Conservation (phyloP, 2,797 vertebrate species). For the Centropyge bicolor region DNA sequence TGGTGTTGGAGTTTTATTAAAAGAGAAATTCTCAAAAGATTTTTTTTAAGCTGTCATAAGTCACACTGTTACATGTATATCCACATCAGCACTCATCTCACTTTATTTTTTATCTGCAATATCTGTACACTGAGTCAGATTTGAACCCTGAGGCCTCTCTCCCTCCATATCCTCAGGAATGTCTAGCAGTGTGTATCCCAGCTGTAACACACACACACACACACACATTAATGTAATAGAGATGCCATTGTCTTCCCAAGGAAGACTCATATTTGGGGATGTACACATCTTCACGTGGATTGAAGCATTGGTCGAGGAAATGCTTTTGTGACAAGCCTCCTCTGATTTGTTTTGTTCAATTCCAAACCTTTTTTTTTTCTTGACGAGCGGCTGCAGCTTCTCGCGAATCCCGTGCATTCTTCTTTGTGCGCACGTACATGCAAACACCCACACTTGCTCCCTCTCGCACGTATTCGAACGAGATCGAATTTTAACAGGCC, state of each 20-base stretch:
- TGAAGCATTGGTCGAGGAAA: constrained; percentile 25
- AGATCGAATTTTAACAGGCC: constrained; percentile 61
- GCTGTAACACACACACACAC: constrained; percentile 42
- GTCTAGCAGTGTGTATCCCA: constrained; percentile 57
- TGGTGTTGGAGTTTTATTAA: not conserved
- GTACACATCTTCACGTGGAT: constrained; percentile 38
- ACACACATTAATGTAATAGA: constrained; percentile 33
- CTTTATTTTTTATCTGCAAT: constrained; percentile 33
- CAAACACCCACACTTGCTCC: constrained; percentile 43
- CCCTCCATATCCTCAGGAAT: constrained; percentile 72
- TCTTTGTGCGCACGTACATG: constrained; percentile 40
- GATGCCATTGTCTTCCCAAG: constrained; percentile 43
- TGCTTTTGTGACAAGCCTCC: constrained; percentile 32
- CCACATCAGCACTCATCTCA: constrained; percentile 1
- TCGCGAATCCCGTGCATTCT: constrained; percentile 29
- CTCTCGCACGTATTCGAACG: constrained; percentile 54
- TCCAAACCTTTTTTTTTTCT: constrained; percentile 9
- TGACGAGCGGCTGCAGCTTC: constrained; percentile 17
- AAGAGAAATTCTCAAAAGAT: not conserved
- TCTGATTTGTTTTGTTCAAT: constrained; percentile 30
- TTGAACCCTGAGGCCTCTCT: constrained; percentile 42
- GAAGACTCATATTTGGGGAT: constrained; percentile 28
- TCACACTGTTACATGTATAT: not conserved
- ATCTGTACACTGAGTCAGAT: constrained; percentile 30
- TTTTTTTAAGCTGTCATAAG: not conserved